Percentiles rank a stretch among this genome's conserved stretches.
Conservation (phyloP, 2,888 invertebrate genomes). For the Cinara cedri region DNA sequence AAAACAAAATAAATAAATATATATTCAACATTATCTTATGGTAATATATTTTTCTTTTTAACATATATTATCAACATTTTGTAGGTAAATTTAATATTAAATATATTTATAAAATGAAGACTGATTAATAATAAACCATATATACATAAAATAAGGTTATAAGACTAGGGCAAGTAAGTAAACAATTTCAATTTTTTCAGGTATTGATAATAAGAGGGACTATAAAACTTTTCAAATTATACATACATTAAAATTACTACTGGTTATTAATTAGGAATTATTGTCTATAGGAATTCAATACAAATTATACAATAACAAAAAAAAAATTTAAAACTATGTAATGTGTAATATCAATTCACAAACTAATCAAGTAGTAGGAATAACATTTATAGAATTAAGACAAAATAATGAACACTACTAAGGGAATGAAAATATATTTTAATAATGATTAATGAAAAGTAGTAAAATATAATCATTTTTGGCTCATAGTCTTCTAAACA, state of each 20-base stretch:
- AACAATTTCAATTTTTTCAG: neutral
- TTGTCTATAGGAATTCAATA: slow-evolving; percentile 32
- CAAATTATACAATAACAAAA: slow-evolving; percentile 9
- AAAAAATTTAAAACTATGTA: slow-evolving; percentile 6
- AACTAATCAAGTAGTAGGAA: slow-evolving; percentile 37
- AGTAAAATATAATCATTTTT: slow-evolving; percentile 37
- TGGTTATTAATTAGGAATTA: slow-evolving; percentile 19
- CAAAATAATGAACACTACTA: slow-evolving; percentile 25
- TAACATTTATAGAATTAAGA: neutral
- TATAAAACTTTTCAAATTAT: neutral
- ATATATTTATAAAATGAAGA: neutral
- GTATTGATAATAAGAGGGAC: neutral
- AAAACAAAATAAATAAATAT: neutral
- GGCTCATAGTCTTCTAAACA: slow-evolving; percentile 17
- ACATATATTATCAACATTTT: neutral
- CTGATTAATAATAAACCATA: neutral
- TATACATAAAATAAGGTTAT: slow-evolving; percentile 8
- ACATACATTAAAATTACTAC: neutral
- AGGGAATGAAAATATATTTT: slow-evolving; percentile 22
- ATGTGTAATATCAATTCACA: too few relatives aligned
- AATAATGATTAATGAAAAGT: slow-evolving; percentile 11
- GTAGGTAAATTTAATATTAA: slow-evolving; percentile 2
- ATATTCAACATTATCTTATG: neutral
- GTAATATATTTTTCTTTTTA: neutral
- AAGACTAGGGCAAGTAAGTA: neutral